Evolutionary conservation across 2,113 vertebrate genomes (phyloP).

Genomic region (Ellobius talpinus): DNA sequence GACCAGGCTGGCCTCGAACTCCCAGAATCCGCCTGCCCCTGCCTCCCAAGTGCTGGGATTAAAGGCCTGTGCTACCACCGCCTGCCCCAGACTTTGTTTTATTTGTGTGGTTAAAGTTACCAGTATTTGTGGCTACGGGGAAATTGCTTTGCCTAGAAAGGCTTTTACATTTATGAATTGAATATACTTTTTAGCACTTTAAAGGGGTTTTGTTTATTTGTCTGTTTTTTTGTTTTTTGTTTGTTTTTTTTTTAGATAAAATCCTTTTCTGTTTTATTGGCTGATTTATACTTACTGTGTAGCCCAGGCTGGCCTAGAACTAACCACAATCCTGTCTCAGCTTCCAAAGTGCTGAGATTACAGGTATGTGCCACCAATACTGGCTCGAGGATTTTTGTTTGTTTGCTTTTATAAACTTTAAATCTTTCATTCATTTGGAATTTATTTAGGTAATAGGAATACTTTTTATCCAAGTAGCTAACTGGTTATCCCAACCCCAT

Average conservation of each 20-base stretch:
- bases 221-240: too few relatives aligned
- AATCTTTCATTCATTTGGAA: slow-evolving; percentile 50
- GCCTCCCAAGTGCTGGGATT: too few relatives aligned
- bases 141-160: slow-evolving; percentile 62
- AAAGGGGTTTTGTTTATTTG: neutral
- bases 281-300: neutral
- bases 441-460: slow-evolving; percentile 47
- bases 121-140: slow-evolving; percentile 45
- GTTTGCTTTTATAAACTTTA: slow-evolving; percentile 29
- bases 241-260: neutral
- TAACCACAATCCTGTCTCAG: neutral
- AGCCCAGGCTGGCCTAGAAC: neutral
- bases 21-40: too few relatives aligned
- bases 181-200: slow-evolving; percentile 63
- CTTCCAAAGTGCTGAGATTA: neutral
- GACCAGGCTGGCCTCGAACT: too few relatives aligned
- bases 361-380: neutral
- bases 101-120: slow-evolving; percentile 62
- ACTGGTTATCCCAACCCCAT: neutral
- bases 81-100: neutral
- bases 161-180: slow-evolving; percentile 64
- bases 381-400: neutral
- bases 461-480: slow-evolving; percentile 9
- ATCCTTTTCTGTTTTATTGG: neutral
- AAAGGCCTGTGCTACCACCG: too few relatives aligned